Evolutionary conservation across 2,888 invertebrate genomes (phyloP).

Genomic region (Mayetiola destructor): DNA sequence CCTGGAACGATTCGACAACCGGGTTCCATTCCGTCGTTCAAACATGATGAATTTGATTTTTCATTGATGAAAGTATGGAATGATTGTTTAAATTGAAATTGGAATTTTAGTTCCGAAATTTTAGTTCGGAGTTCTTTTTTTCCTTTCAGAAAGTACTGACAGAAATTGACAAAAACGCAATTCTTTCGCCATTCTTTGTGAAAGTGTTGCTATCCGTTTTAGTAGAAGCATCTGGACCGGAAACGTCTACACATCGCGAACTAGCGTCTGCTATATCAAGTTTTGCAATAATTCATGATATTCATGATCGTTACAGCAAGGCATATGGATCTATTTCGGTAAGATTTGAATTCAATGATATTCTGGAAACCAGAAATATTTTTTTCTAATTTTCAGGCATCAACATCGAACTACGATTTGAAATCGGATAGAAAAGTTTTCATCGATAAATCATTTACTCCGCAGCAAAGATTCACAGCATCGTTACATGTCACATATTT

Average conservation of each 20-base stretch:
- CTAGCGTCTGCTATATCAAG: slow-evolving; percentile 19
- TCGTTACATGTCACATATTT: slow-evolving; percentile 47
- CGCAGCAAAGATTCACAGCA: slow-evolving; percentile 47
- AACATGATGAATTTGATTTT: slow-evolving; percentile 53
- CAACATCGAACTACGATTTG: slow-evolving; percentile 38
- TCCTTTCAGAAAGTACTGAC: neutral
- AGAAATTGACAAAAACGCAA: slow-evolving; percentile 39
- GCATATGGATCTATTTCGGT: slow-evolving; percentile 23
- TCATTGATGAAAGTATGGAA: slow-evolving; percentile 48
- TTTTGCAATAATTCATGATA: slow-evolving; percentile 15
- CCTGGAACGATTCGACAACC: no score
- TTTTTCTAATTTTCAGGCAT: slow-evolving; percentile 16
- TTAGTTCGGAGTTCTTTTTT: neutral
- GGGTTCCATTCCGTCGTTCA: no score
- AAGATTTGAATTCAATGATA: slow-evolving; percentile 50
- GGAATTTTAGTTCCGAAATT: neutral
- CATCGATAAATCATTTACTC: slow-evolving; percentile 39
- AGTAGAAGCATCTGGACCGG: slow-evolving; percentile 49
- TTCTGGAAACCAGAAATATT: neutral
- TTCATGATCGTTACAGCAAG: slow-evolving; percentile 29
- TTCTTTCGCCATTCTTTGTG: slow-evolving; percentile 62
- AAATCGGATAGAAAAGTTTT: slow-evolving; percentile 52
- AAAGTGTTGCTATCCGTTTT: slow-evolving; percentile 59
- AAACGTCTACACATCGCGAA: slow-evolving; percentile 24
- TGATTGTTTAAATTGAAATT: slow-evolving; percentile 4